These are phyloP conservation scores for Rhamphomyia laevipes DNA, from an alignment of 2,888 invertebrate genomes.

Conservation along the genomic window DNA sequence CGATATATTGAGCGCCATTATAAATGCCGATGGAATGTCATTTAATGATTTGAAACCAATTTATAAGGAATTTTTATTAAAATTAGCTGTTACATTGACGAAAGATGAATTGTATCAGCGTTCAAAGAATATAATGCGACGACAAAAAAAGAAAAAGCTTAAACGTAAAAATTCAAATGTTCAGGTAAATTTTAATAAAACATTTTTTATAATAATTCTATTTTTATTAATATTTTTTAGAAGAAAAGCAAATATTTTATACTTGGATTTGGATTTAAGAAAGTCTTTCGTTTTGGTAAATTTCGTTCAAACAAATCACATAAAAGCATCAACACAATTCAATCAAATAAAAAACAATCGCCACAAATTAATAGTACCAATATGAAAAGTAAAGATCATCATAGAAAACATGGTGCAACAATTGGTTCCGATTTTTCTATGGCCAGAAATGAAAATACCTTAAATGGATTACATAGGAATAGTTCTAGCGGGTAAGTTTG, in stretches of 20 bases:
- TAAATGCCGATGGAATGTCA: slow-evolving; percentile 85
- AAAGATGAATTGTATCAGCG: slow-evolving; percentile 84
- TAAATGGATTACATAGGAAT: slow-evolving; percentile 48
- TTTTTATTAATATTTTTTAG: slow-evolving; percentile 22
- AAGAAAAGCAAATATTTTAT: slow-evolving; percentile 48
- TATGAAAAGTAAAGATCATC: neutral
- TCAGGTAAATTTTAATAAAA: slow-evolving; percentile 27
- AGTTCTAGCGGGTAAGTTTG: slow-evolving; percentile 46
- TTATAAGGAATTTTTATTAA: slow-evolving; percentile 79
- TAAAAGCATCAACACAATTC: slow-evolving; percentile 13
- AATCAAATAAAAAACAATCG: slow-evolving; percentile 21
- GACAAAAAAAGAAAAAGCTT: slow-evolving; percentile 61
- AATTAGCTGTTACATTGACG: slow-evolving; percentile 78
- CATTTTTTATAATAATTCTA: neutral
- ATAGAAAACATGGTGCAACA: slow-evolving; percentile 40
- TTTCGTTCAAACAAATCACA: slow-evolving; percentile 25
- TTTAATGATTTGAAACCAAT: slow-evolving; percentile 86
- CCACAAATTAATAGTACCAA: neutral
- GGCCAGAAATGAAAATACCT: slow-evolving; percentile 44
- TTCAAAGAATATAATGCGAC: slow-evolving; percentile 79
- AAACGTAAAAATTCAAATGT: slow-evolving; percentile 43
- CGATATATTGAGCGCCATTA: slow-evolving; percentile 76
- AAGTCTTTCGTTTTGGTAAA: slow-evolving; percentile 47
- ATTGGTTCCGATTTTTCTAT: slow-evolving; percentile 53
- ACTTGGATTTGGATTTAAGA: slow-evolving; percentile 47